Base-by-base conservation (phyloP, 2,888 invertebrate species). In the Drosophila pegasa region DNA sequence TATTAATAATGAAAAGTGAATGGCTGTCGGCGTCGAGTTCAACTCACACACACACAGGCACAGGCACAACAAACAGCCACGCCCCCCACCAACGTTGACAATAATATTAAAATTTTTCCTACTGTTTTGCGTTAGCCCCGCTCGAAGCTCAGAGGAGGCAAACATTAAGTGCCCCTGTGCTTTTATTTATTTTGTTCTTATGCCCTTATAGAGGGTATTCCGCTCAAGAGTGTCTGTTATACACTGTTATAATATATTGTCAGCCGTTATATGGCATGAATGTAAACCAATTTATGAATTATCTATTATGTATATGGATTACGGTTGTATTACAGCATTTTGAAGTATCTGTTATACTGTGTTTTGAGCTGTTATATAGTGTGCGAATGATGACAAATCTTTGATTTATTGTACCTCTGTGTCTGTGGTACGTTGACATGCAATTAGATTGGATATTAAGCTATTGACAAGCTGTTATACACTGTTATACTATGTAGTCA, bases 1-100 rank as follows among this genome's bases (percentile, higher is more conserved):
- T 86, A 89, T 87, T 88, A 83, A 89, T 89, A 88, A 88, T 88
- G 87, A 89, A 88, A 88, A 89, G 89, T 89, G 89, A 88, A 84
- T 84, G 87, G 81, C 71, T 62, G 72, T 61, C 61, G 67, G 69
- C 66, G 79, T 74, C 67, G 64, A 54, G 62, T 72, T 71, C 37
- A 71, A 68, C 59, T 58, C 29, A 57, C 37, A 55, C 64, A 63
- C 52, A 66, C 55, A 33, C 35, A 33, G 52, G 41, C 22, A 52
- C 16, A 52, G 48, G 3, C 52, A 38, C 45, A 48, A 16, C 62
- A 33, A 50, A 22, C 38, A 43, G 41, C 45, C 63, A 61, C 59
- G 59, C 63, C 62, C 37, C 54, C 60, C 48, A 27, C 61, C 50
- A 12, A 12, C 38, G 38, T 72, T 78, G 73, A 79, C 70, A 71